Conservation (phyloP, 1,140 invertebrate genomes). For the Drusus annulatus region DNA sequence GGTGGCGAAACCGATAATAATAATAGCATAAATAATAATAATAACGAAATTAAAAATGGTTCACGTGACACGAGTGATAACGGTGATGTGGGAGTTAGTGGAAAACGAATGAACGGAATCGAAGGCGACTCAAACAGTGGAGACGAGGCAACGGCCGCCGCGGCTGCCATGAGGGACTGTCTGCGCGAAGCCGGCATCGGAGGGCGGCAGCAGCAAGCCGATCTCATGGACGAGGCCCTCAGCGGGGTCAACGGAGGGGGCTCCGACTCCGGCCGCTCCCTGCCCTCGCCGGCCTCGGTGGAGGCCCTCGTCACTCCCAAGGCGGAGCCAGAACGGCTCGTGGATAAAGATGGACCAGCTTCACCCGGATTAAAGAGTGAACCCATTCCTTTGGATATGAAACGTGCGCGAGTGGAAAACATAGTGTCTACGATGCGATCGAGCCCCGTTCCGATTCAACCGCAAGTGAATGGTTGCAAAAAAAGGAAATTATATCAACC, state of each 20-base stretch:
- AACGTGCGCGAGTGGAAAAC: slow-evolving; percentile 93
- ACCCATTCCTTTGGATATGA: slow-evolving; percentile 78
- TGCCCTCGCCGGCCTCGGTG: slow-evolving; percentile 77
- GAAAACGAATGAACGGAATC: slow-evolving; percentile 62
- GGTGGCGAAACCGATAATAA: slow-evolving; percentile 67
- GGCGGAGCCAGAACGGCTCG: slow-evolving; percentile 77
- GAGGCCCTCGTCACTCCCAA: slow-evolving; percentile 75
- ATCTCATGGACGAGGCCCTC: slow-evolving; percentile 73
- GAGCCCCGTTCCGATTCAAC: slow-evolving; percentile 78
- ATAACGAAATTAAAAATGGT: slow-evolving; percentile 60
- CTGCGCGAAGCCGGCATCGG: slow-evolving; percentile 73
- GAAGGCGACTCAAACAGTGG: slow-evolving; percentile 76
- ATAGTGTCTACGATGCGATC: slow-evolving; percentile 93
- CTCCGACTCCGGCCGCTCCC: slow-evolving; percentile 78
- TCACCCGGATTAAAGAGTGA: slow-evolving; percentile 70
- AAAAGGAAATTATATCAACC: slow-evolving; percentile 98
- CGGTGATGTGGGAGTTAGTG: slow-evolving; percentile 61
- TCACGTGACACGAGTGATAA: slow-evolving; percentile 59
- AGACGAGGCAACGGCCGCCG: slow-evolving; percentile 72
- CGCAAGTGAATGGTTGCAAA: slow-evolving; percentile 91
- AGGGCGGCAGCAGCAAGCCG: slow-evolving; percentile 69
- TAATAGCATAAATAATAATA: slow-evolving; percentile 73
- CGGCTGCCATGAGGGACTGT: slow-evolving; percentile 74
- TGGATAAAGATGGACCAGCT: slow-evolving; percentile 69
- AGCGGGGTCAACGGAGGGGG: slow-evolving; percentile 77